Evolutionary conservation across 2,113 vertebrate species (phyloP), one percentile per base, ranked within the genome.

Genomic region (Callaeas wilsoni): DNA sequence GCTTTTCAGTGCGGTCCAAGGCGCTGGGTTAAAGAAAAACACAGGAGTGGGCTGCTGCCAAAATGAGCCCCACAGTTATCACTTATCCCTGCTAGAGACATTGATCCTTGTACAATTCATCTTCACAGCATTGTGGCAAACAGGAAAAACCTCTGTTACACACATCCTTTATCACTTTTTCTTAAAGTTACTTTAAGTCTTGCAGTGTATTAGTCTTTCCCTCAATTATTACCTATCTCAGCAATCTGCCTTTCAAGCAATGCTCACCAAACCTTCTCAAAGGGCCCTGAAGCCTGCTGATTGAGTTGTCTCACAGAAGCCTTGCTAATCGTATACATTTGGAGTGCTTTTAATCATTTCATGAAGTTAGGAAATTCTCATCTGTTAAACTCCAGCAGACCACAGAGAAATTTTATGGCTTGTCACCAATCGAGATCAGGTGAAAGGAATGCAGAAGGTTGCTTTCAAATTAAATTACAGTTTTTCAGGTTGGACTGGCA

Each of bases 381-480:
- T 86, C 84, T 90, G 74, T 76, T 91, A 74, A 96, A 93, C 68
- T 93, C 68, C 81, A 94, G 75, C 6, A 2, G 92, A 96, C 81
- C 95, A 97, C 83, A 69, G 81, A 93, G 73, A 90, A 69, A 90
- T 90, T 69, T 94, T 94, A 96, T 63, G 44, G 80, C 89, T 95
- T 10, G 27, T 94, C 93, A 95, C 77, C 92, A 87, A 5, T 49
- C 1, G 9, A 91, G 89, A 96, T 73, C 81, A 93, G 85, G 92
- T 75, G 64, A 84, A 96, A 89, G 81, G 55, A 91, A 88, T 79
- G 89, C 86, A 81, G 84, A 94, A 87, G 7, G 7, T 49, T 50
- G 68, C 83, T 93, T 95, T 96, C 86, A 96, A 96, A 96, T 96
- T 96, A 96, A 97, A 97, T 95, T 95, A 90, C 78, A 71, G 71